Evolutionary conservation across 2,888 invertebrate species (phyloP).

Genomic region (Lycocerus yunnanus): DNA sequence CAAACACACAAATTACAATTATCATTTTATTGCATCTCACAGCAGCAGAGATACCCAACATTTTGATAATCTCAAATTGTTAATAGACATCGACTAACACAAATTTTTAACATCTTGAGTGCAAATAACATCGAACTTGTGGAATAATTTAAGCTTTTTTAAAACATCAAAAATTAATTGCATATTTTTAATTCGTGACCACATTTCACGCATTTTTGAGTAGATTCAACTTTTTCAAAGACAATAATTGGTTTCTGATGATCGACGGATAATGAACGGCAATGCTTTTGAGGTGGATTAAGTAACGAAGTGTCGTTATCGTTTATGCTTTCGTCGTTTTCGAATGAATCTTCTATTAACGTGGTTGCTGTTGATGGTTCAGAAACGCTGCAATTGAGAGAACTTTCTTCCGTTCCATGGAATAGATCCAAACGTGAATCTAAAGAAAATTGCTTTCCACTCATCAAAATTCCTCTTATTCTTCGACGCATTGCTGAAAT

Average conservation of each 20-base stretch:
- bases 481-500: slow-evolving; percentile 79
- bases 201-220: slow-evolving; percentile 50
- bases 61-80: not conserved
- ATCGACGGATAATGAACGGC: slow-evolving; percentile 63
- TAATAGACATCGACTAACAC: not conserved
- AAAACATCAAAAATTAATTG: not conserved
- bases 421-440: slow-evolving; percentile 92
- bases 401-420: slow-evolving; percentile 67
- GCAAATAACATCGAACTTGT: not conserved
- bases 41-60: slow-evolving; percentile 43
- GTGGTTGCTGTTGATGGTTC: slow-evolving; percentile 41
- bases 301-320: slow-evolving; percentile 21
- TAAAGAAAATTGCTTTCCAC: slow-evolving; percentile 88
- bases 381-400: slow-evolving; percentile 38
- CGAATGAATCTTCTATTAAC: slow-evolving; percentile 48
- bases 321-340: slow-evolving; percentile 42
- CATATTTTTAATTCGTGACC: slow-evolving; percentile 42
- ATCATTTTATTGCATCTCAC: slow-evolving; percentile 44
- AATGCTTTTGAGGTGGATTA: slow-evolving; percentile 52
- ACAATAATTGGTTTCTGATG: slow-evolving; percentile 39
- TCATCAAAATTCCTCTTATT: slow-evolving; percentile 85
- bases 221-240: slow-evolving; percentile 28
- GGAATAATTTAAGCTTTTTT: not conserved
- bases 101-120: not conserved
- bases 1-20: slow-evolving; percentile 3